Evolutionary conservation across 2,888 invertebrate genomes (phyloP).

Genomic region (Andrena chrysosceles): DNA sequence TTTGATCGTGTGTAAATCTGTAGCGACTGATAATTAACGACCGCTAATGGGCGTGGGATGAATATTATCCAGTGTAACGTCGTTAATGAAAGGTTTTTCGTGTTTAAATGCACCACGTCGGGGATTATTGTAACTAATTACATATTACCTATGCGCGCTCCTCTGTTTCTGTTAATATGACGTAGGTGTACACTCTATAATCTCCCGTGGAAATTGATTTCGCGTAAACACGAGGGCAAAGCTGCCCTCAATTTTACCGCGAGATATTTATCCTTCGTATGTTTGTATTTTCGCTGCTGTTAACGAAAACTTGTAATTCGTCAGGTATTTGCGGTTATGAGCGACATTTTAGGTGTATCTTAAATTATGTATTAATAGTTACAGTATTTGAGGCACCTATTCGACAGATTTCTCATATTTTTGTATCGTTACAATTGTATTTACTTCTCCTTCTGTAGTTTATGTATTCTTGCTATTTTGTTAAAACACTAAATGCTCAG

Average conservation of each 20-base stretch:
- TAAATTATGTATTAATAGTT: neutral
- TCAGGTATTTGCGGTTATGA: too few relatives aligned
- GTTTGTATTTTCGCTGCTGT: neutral
- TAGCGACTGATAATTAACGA: slow-evolving; percentile 6
- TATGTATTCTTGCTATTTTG: too few relatives aligned
- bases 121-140: slow-evolving; percentile 20
- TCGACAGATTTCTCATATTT: too few relatives aligned
- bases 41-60: neutral
- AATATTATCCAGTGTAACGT: slow-evolving; percentile 8
- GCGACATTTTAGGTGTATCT: neutral
- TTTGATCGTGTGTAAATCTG: neutral
- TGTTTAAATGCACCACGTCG: neutral
- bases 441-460: too few relatives aligned
- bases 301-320: neutral
- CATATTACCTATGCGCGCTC: neutral
- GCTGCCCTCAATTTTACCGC: neutral
- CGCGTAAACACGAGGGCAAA: neutral
- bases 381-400: too few relatives aligned
- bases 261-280: neutral
- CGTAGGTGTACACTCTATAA: slow-evolving; percentile 6
- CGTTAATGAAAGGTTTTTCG: slow-evolving; percentile 1
- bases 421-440: too few relatives aligned
- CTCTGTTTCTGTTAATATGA: slow-evolving; percentile 16
- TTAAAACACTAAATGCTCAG: too few relatives aligned
- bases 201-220: slow-evolving; percentile 8